Percentiles rank a stretch among this genome's conserved stretches.
Conservation (phyloP, 2,888 invertebrate genomes). For the Drosophila rellima region DNA sequence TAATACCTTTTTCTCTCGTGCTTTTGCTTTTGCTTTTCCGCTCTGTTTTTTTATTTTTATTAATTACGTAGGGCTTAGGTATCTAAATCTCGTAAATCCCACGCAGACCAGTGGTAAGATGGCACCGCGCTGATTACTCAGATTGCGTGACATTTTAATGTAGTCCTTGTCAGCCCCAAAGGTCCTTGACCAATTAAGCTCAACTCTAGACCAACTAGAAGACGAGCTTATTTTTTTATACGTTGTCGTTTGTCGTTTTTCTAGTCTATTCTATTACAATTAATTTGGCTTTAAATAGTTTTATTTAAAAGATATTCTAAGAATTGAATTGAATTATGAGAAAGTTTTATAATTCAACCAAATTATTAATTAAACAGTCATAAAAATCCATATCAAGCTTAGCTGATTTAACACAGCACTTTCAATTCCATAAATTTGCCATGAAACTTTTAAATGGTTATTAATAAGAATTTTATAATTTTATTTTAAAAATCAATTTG, state of each 20-base stretch:
- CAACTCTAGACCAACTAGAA: conserved; percentile 10
- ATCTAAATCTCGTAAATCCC: conserved; percentile 26
- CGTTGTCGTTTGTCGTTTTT: not conserved
- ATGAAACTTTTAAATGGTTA: too few relatives aligned
- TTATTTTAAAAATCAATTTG: too few relatives aligned
- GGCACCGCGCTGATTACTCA: conserved; percentile 9
- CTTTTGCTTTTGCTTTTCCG: conserved; percentile 23
- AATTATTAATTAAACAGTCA: not conserved
- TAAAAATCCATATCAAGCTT: too few relatives aligned
- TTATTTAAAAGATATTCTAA: not conserved
- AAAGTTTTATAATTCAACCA: not conserved
- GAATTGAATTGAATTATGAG: not conserved
- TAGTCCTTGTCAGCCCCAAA: conserved; percentile 2
- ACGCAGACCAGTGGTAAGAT: not conserved
- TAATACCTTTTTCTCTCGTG: not conserved
- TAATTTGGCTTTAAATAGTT: not conserved
- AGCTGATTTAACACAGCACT: too few relatives aligned
- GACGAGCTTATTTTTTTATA: not conserved
- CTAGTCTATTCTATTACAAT: not conserved
- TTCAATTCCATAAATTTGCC: too few relatives aligned
- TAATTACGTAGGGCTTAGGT: conserved; percentile 45
- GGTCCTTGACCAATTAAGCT: not conserved
- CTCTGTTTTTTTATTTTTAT: conserved; percentile 25
- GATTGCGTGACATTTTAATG: conserved; percentile 44
- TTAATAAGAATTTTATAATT: too few relatives aligned